phyloP scores from a whole-genome alignment of 37 sponge, comb jelly and placozoan species.

The Theonella swinhoei region DNA sequence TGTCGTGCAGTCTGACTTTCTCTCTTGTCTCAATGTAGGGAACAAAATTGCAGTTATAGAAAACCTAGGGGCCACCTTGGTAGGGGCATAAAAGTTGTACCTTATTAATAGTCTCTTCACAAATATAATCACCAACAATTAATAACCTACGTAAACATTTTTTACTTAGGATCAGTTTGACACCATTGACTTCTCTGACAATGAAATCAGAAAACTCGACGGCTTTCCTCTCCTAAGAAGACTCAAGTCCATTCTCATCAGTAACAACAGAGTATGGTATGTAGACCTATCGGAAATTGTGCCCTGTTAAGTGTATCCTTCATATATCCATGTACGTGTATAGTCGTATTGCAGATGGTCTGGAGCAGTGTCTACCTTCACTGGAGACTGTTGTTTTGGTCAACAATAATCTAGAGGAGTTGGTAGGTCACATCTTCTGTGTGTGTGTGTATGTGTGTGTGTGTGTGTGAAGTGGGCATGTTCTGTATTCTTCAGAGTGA shows the following conservation, averaged over 20 bases:
- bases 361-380: slow-evolving; percentile 72
- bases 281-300: neutral
- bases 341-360: slow-evolving; percentile 82
- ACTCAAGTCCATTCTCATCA: slow-evolving; percentile 79
- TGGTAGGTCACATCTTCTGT: slow-evolving; percentile 74
- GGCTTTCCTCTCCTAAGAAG: slow-evolving; percentile 91
- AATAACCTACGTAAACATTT: neutral
- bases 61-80: slow-evolving; percentile 96
- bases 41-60: slow-evolving; percentile 98
- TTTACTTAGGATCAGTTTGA: slow-evolving; percentile 91
- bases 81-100: slow-evolving; percentile 29
- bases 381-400: slow-evolving; percentile 85
- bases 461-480: too few relatives aligned
- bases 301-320: slow-evolving; percentile 12
- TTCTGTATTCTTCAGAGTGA: slow-evolving; percentile 50
- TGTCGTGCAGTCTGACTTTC: neutral
- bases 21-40: slow-evolving; percentile 56
- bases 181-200: slow-evolving; percentile 95
- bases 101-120: neutral
- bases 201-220: slow-evolving; percentile 93
- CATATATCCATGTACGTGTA: neutral
- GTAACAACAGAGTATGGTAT: slow-evolving; percentile 93
- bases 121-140: neutral
- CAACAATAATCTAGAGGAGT: slow-evolving; percentile 86
- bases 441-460: neutral